phyloP scores from a whole-genome alignment of 2,888 invertebrate genomes.

The Perizoma affinitatum region DNA sequence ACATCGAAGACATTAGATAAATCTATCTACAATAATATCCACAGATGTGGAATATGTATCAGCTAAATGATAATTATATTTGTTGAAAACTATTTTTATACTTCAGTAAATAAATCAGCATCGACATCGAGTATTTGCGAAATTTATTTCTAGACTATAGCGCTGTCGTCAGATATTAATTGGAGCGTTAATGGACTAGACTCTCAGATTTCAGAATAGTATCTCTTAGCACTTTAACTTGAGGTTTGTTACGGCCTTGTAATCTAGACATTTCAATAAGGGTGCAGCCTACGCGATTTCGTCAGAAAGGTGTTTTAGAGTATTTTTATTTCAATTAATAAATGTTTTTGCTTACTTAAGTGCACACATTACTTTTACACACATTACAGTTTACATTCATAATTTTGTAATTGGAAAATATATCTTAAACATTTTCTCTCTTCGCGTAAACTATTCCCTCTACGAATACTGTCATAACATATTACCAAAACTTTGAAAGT shows the following conservation, averaged over 20 bases:
- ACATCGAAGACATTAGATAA: neutral
- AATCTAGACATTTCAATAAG: conserved; percentile 25
- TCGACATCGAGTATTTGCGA: conserved; percentile 9
- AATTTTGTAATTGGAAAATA: too few relatives aligned
- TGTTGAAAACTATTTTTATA: neutral
- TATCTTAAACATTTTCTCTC: neutral
- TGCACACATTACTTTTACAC: too few relatives aligned
- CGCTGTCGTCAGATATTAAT: conserved; percentile 23
- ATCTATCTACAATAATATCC: too few relatives aligned
- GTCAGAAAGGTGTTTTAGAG: neutral
- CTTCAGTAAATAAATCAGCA: neutral
- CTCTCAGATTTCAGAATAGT: conserved; percentile 28
- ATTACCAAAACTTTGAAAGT: conserved; percentile 23
- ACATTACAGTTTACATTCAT: too few relatives aligned
- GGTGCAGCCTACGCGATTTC: conserved; percentile 8
- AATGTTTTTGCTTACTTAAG: too few relatives aligned
- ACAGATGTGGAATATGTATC: too few relatives aligned
- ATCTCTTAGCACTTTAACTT: conserved; percentile 24
- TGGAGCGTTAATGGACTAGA: conserved; percentile 25
- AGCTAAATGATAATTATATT: too few relatives aligned
- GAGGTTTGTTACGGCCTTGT: conserved; percentile 15
- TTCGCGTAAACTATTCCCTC: conserved; percentile 2
- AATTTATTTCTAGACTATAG: conserved; percentile 12
- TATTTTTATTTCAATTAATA: too few relatives aligned
- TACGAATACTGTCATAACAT: conserved; percentile 21